A percentile compares a stretch with the other conserved stretches of the same genome.
phyloP scores from a whole-genome alignment of 2,888 invertebrate genomes.

The Eumerus sabulonum region DNA sequence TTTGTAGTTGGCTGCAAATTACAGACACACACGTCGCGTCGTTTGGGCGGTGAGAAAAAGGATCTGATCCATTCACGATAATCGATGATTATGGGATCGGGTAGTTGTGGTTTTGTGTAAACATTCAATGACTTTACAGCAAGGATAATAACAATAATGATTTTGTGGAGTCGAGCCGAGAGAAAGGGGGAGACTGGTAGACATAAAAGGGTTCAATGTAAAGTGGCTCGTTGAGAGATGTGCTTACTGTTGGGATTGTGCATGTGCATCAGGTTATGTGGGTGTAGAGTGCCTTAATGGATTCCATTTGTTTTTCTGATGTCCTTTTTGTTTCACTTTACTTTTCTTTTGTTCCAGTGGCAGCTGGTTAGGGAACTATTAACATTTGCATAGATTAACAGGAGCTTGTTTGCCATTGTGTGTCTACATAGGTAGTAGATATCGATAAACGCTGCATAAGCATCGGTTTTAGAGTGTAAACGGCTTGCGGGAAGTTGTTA shows the following conservation, averaged over 20 bases:
- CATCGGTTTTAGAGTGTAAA: too few species aligned
- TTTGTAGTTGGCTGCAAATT: slow-evolving; percentile 66
- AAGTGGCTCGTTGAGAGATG: slow-evolving; percentile 46
- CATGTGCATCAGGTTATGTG: slow-evolving; percentile 56
- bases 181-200: slow-evolving; percentile 32
- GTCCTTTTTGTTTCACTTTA: background rate
- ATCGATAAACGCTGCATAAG: too few species aligned
- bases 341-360: background rate
- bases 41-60: slow-evolving; percentile 13
- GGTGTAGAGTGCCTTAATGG: slow-evolving; percentile 67
- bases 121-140: slow-evolving; percentile 52
- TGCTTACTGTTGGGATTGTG: slow-evolving; percentile 26
- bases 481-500: too few species aligned
- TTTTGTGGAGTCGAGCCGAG: slow-evolving; percentile 52
- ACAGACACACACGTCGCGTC: slow-evolving; percentile 13
- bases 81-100: slow-evolving; percentile 64
- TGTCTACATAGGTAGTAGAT: too few species aligned
- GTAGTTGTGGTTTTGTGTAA: slow-evolving; percentile 35
- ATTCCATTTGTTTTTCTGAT: slow-evolving; percentile 56
- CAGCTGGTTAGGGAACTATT: slow-evolving; percentile 36
- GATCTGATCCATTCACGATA: slow-evolving; percentile 63
- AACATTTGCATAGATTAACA: slow-evolving; percentile 52
- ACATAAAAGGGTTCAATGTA: slow-evolving; percentile 68
- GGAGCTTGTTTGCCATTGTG: slow-evolving; percentile 1
- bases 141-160: slow-evolving; percentile 68